Conservation (phyloP, 2,888 invertebrate genomes). For the Leistus spinibarbis region DNA sequence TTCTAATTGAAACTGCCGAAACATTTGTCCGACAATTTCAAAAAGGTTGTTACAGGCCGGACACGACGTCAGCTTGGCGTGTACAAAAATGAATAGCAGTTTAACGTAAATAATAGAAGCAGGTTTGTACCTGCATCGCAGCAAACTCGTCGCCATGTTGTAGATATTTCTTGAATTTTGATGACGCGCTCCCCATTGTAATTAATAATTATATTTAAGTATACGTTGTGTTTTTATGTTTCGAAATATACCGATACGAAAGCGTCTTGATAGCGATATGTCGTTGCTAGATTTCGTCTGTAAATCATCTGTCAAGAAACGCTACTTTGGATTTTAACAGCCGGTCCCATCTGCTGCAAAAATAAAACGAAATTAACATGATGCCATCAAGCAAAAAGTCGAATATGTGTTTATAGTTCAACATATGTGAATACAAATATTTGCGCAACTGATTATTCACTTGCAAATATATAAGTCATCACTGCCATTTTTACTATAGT, state of each 20-base stretch:
- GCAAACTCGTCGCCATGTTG: slow-evolving; percentile 74
- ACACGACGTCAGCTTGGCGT: too few species aligned
- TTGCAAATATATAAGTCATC: too few species aligned
- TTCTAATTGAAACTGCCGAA: too few species aligned
- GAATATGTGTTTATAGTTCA: background rate
- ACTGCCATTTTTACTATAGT: too few species aligned
- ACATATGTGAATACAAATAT: background rate
- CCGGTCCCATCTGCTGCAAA: slow-evolving; percentile 48
- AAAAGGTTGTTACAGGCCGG: too few species aligned
- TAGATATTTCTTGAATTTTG: slow-evolving; percentile 72
- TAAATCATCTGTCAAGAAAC: slow-evolving; percentile 54
- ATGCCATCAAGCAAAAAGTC: background rate
- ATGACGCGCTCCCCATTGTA: slow-evolving; percentile 70
- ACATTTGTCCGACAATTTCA: too few species aligned
- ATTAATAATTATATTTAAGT: slow-evolving; percentile 11
- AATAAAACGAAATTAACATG: background rate
- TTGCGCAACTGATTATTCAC: background rate
- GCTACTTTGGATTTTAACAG: slow-evolving; percentile 46
- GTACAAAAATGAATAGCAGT: too few species aligned
- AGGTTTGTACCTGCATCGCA: slow-evolving; percentile 66
- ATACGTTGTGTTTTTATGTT: background rate
- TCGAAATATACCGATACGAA: slow-evolving; percentile 6
- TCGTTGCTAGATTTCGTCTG: slow-evolving; percentile 43
- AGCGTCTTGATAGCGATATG: slow-evolving; percentile 47
- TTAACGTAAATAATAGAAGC: too few species aligned